Percentiles rank a stretch among this genome's conserved stretches.
phyloP scores from a whole-genome alignment of 2,888 invertebrate genomes.

The Ectemnius cavifrons region DNA sequence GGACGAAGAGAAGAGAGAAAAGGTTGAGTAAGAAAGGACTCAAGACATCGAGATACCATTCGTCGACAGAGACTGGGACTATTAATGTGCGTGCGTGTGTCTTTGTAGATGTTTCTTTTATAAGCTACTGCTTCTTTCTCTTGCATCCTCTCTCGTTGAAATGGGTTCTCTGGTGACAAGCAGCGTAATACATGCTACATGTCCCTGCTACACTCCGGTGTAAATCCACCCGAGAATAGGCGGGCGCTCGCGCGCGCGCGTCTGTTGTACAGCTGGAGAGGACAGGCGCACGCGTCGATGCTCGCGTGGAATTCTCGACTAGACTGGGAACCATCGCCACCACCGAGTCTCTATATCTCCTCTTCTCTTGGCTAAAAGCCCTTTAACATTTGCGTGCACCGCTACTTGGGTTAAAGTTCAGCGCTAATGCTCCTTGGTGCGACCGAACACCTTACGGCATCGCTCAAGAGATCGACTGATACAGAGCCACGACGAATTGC shows the following conservation, averaged over 20 bases:
- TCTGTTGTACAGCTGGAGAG: constrained; percentile 1
- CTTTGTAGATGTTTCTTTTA: neutral
- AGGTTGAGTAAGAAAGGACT: neutral
- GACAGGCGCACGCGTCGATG: constrained; percentile 39
- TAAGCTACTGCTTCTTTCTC: constrained; percentile 17
- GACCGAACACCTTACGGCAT: neutral
- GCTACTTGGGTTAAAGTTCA: constrained; percentile 52
- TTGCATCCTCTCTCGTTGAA: constrained; percentile 15
- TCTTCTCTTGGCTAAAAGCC: constrained; percentile 43
- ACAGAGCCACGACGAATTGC: constrained; percentile 3
- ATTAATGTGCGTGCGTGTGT: neutral
- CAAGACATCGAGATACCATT: constrained; percentile 18
- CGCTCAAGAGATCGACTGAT: neutral
- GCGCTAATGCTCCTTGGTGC: constrained; percentile 9
- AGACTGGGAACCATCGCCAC: constrained; percentile 20
- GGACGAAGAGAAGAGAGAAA: neutral
- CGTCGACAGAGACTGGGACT: constrained; percentile 5
- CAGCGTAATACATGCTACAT: constrained; percentile 11
- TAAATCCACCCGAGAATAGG: neutral
- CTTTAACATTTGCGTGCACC: constrained; percentile 56
- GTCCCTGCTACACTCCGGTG: neutral
- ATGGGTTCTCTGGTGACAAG: constrained; percentile 35
- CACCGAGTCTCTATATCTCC: constrained; percentile 5
- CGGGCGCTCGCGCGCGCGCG: too few relatives aligned
- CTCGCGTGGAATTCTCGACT: constrained; percentile 37